phyloP scores from a whole-genome alignment of 2,113 vertebrate genomes.

The Capreolus pygargus region DNA sequence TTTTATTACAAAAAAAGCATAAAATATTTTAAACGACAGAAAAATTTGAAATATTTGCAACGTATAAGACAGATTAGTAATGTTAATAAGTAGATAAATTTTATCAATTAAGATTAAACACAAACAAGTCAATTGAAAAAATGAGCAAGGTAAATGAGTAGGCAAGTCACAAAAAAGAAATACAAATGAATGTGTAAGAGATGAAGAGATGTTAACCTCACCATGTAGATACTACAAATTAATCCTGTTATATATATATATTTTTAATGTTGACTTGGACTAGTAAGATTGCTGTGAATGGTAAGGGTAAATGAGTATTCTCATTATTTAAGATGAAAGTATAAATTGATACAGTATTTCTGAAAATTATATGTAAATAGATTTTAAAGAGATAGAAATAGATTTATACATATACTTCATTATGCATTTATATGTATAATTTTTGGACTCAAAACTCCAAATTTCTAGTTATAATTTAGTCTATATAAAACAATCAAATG shows the following conservation, averaged over 20 bases:
- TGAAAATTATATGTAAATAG: not conserved
- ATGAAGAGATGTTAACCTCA: not conserved
- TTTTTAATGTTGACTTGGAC: not conserved
- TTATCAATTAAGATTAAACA: not conserved
- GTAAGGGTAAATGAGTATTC: not conserved
- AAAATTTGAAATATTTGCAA: not conserved
- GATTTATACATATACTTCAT: not conserved
- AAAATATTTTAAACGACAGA: not conserved
- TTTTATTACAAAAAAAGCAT: not conserved
- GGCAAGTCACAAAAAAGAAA: not conserved
- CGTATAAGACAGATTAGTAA: not conserved
- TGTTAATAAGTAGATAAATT: not conserved
- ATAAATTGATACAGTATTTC: not conserved
- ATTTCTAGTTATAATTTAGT: not conserved
- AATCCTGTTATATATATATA: not conserved
- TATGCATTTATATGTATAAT: not conserved
- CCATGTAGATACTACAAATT: not conserved
- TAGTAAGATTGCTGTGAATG: not conserved
- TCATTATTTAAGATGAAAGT: not conserved
- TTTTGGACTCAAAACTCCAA: not conserved
- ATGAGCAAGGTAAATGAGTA: not conserved
- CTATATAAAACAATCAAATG: not conserved
- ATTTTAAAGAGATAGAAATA: not conserved
- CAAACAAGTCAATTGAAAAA: not conserved
- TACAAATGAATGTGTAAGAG: not conserved